Percentiles rank a stretch among this genome's conserved stretches.
phyloP scores from a whole-genome alignment of 2,113 vertebrate genomes.

The Sphyrna mokarran region DNA sequence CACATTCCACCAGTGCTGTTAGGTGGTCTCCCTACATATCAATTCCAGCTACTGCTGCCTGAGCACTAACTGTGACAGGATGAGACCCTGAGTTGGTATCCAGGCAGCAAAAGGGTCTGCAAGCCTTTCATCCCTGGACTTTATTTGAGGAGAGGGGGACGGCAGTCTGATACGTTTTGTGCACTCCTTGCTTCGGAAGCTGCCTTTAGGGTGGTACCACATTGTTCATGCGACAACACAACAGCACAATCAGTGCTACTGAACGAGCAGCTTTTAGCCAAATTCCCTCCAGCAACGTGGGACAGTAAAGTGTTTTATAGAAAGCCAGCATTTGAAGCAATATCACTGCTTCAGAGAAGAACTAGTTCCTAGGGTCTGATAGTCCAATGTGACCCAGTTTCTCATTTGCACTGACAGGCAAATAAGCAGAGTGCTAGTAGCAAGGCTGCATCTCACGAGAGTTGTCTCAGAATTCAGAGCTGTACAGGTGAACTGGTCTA shows the following conservation, averaged over 20 bases:
- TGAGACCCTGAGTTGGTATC: too few species aligned
- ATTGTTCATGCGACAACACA: background rate
- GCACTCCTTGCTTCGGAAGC: too few species aligned
- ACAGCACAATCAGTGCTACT: background rate
- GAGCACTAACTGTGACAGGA: too few species aligned
- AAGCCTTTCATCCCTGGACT: too few species aligned
- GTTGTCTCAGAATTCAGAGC: background rate
- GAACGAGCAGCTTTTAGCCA: background rate
- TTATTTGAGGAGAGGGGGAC: too few species aligned
- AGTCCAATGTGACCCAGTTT: background rate
- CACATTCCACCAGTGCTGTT: too few species aligned
- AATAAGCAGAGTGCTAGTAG: background rate
- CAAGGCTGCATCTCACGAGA: background rate
- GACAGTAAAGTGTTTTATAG: background rate
- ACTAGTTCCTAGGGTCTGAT: background rate
- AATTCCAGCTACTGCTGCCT: too few species aligned
- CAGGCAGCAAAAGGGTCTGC: too few species aligned
- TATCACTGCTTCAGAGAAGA: background rate
- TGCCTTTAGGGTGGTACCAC: too few species aligned
- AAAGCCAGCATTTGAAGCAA: background rate
- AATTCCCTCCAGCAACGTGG: too few species aligned
- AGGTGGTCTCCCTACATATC: too few species aligned
- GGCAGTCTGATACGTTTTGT: too few species aligned
- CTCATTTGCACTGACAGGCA: background rate
- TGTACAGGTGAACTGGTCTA: background rate